A percentile compares a stretch with the other conserved stretches of the same genome.
These are phyloP conservation scores for Eucriotettix oculatus DNA, from an alignment of 2,888 invertebrate species.

Conservation along the genomic window DNA sequence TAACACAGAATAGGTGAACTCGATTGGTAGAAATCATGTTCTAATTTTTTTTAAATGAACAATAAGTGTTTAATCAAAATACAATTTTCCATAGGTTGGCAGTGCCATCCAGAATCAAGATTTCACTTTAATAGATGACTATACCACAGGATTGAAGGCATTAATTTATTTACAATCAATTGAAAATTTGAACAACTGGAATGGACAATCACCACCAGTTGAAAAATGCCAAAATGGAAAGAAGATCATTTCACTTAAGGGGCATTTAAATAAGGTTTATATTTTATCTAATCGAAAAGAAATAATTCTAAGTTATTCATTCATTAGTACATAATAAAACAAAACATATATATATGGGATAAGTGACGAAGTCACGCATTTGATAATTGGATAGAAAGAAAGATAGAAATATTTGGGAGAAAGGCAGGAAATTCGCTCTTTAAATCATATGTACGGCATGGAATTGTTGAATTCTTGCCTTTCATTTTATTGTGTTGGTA, in stretches of 20 bases:
- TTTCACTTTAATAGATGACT: conserved; percentile 92
- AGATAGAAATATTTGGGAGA: too few relatives aligned
- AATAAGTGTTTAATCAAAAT: too few relatives aligned
- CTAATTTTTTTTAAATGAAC: too few relatives aligned
- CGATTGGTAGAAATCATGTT: too few relatives aligned
- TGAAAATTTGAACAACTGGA: conserved; percentile 54
- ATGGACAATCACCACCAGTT: conserved; percentile 87
- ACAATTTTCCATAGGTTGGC: conserved; percentile 44
- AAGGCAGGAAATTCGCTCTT: too few relatives aligned
- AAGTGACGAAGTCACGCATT: too few relatives aligned
- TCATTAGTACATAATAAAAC: not conserved
- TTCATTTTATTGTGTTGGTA: too few relatives aligned
- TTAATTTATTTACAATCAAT: conserved; percentile 65
- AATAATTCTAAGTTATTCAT: not conserved
- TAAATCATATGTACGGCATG: too few relatives aligned
- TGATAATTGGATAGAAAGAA: too few relatives aligned
- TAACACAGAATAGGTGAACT: too few relatives aligned
- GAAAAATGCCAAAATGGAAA: conserved; percentile 87
- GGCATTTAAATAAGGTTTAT: conserved; percentile 46
- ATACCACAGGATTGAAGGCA: conserved; percentile 74
- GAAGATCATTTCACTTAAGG: conserved; percentile 48
- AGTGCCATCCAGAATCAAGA: conserved; percentile 98
- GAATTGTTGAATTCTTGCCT: too few relatives aligned
- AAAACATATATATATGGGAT: too few relatives aligned
- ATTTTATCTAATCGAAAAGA: not conserved